These are phyloP conservation scores for Lagocephalus sceleratus DNA, from an alignment of 2,797 vertebrate species.

Conservation along the genomic window DNA sequence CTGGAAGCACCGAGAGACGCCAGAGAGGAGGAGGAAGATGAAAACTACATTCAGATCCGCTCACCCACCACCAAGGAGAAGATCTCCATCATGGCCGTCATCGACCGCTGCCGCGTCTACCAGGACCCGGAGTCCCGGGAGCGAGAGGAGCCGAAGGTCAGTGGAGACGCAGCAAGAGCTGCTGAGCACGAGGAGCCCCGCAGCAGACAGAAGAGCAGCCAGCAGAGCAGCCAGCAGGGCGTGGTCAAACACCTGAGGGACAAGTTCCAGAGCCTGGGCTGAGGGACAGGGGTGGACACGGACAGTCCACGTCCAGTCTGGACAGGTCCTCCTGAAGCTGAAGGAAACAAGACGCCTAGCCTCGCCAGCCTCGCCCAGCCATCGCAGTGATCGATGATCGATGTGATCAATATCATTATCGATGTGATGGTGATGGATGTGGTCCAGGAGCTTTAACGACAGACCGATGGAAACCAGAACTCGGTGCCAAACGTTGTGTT, in stretches of 20 bases:
- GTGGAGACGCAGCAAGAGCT: constrained; percentile 23
- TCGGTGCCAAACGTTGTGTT: too few relatives aligned
- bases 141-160: constrained; percentile 49
- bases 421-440: too few relatives aligned
- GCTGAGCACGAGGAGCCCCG: not conserved
- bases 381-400: too few relatives aligned
- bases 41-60: constrained; percentile 77
- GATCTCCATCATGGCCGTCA: constrained; percentile 77
- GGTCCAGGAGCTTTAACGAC: too few relatives aligned
- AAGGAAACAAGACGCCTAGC: too few relatives aligned
- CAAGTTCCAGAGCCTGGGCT: constrained; percentile 68
- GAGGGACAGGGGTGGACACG: too few relatives aligned
- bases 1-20: not conserved
- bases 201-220: not conserved
- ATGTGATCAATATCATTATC: too few relatives aligned
- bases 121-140: constrained; percentile 76
- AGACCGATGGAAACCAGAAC: too few relatives aligned
- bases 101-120: constrained; percentile 80
- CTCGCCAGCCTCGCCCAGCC: too few relatives aligned
- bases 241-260: constrained; percentile 68
- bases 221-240: constrained; percentile 47
- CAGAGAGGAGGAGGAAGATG: constrained; percentile 22
- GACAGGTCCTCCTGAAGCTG: too few relatives aligned
- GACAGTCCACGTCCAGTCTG: too few relatives aligned
- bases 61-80: constrained; percentile 82